Evolutionary conservation across 2,113 vertebrate species (phyloP).

Genomic region (Lagopus muta): DNA sequence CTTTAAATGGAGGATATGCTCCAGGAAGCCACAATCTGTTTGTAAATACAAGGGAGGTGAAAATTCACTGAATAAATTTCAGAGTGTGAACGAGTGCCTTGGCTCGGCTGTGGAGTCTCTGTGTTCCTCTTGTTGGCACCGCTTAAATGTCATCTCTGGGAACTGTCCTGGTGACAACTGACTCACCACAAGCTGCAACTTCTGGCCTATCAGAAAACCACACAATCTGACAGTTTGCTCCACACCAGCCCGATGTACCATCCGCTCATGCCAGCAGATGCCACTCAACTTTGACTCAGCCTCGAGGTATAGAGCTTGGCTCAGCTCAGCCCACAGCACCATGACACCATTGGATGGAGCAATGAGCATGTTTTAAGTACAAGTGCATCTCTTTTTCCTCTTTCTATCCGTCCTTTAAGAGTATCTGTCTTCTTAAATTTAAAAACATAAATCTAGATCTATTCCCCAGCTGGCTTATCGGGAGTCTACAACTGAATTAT

Average conservation of each 20-base stretch:
- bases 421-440: neutral
- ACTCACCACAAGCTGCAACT: conserved; percentile 44
- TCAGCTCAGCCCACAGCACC: neutral
- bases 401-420: neutral
- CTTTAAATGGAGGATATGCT: neutral
- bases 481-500: neutral
- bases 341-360: neutral
- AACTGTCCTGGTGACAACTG: neutral
- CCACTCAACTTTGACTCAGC: neutral
- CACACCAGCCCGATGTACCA: neutral
- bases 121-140: neutral
- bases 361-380: neutral
- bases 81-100: neutral
- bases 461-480: neutral
- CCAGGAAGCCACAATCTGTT: conserved; percentile 4
- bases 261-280: neutral
- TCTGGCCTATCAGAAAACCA: conserved; percentile 47
- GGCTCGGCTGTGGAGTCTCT: neutral
- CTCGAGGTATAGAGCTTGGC: neutral
- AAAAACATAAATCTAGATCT: neutral
- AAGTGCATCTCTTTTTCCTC: neutral
- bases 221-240: neutral
- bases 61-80: conserved; percentile 25
- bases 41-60: neutral
- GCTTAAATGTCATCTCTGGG: conserved; percentile 52